Evolutionary conservation across 2,113 vertebrate genomes (phyloP).

Genomic region (Gymnarchus niloticus): DNA sequence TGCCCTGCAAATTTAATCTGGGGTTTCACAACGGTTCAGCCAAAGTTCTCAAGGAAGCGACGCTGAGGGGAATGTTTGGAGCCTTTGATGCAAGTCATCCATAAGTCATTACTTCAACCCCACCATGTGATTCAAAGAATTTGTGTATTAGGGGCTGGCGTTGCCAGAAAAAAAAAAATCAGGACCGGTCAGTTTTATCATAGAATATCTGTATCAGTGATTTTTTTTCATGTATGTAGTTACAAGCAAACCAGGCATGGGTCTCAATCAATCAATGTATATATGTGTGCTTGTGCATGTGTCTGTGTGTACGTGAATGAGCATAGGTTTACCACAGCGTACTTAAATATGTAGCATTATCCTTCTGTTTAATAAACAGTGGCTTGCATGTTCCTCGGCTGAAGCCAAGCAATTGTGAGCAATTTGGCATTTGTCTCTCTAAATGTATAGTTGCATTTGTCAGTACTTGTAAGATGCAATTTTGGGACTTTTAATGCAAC

Average conservation of each 20-base stretch:
- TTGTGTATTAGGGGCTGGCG: slow-evolving; percentile 37
- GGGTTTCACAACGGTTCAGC: slow-evolving; percentile 12
- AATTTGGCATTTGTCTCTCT: background rate
- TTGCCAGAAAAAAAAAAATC: background rate
- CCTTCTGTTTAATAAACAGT: background rate
- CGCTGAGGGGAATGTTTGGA: slow-evolving; percentile 42
- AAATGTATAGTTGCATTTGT: background rate
- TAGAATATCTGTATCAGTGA: background rate
- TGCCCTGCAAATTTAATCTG: slow-evolving; percentile 19
- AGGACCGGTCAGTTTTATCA: background rate
- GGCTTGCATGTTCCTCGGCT: background rate
- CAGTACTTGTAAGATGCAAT: background rate
- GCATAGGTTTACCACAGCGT: background rate
- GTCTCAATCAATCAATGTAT: too few relatives aligned
- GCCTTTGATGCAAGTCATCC: slow-evolving; percentile 54
- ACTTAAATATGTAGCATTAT: background rate
- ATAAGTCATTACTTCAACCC: slow-evolving; percentile 53
- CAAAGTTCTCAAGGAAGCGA: slow-evolving; percentile 41
- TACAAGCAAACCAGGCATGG: background rate
- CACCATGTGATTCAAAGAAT: slow-evolving; percentile 54
- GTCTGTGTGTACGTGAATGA: too few relatives aligned
- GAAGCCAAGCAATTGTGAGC: background rate
- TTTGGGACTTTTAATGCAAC: background rate
- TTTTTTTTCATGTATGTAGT: background rate
- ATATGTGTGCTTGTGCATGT: too few relatives aligned